A percentile compares a stretch with the other conserved stretches of the same genome.
These are phyloP conservation scores for Strix uralensis DNA, from an alignment of 2,113 vertebrate species.

Conservation along the genomic window DNA sequence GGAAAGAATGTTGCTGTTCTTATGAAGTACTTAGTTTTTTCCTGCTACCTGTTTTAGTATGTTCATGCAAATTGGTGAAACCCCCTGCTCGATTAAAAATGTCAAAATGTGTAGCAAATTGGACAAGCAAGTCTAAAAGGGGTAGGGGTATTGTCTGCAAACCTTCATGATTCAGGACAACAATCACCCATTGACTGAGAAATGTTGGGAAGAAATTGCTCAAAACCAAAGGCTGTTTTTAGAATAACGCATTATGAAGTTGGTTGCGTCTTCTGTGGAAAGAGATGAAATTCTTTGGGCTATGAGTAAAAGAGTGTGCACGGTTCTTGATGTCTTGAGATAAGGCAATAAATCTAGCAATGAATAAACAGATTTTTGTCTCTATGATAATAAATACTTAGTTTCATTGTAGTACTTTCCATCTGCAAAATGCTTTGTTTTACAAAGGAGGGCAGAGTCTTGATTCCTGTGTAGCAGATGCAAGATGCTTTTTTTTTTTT, in stretches of 20 bases:
- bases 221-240: not conserved
- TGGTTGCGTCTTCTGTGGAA: not conserved
- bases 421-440: not conserved
- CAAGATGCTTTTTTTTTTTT: not conserved
- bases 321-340: not conserved
- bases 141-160: not conserved
- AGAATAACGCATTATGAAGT: not conserved
- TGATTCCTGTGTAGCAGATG: not conserved
- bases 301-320: not conserved
- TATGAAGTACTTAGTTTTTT: not conserved
- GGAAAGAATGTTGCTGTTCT: conserved; percentile 27
- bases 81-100: not conserved
- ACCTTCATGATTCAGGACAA: not conserved
- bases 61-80: conserved; percentile 60
- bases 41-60: conserved; percentile 18
- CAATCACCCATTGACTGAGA: not conserved
- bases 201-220: not conserved
- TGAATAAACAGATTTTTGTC: not conserved
- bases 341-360: not conserved
- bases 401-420: not conserved
- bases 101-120: not conserved
- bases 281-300: not conserved
- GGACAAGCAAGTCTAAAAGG: not conserved
- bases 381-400: not conserved
- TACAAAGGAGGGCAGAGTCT: not conserved